Base-by-base conservation (phyloP, 2,888 invertebrate genomes). In the Drosophila aldrichi region DNA sequence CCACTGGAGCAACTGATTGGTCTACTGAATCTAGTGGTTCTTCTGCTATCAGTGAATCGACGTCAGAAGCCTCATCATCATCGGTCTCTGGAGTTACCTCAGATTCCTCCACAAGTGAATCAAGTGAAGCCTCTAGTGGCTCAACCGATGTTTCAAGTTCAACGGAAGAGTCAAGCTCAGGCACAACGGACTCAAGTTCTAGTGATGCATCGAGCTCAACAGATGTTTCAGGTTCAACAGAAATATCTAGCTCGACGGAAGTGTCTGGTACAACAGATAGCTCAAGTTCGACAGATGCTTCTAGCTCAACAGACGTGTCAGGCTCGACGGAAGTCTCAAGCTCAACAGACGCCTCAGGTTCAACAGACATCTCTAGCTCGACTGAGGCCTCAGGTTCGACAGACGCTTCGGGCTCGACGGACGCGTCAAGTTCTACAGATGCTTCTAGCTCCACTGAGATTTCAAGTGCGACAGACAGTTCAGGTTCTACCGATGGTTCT, bases 291-390 rank as follows among this genome's bases (percentile, higher is more conserved):
- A 20, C 34, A 22, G 51, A 52, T 40, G 6, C 4, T 8, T 36
- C 51, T 5, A 36, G 51, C 3, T 51, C 51, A 2, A 51, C 49
- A 12, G 49, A 49, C 12, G 16, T 20, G 4, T 51, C 51, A 8
- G 14, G 51, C 34, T 36, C 51, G 20, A 52, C 51, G 2, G 51
- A 52, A 1, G 20, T 2, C 0, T 54, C 54, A 12, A 12, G 40
- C 14, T 25, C 54, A 29, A 54, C 54, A 29, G 54, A 54, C 0
- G 7, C 4, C 2, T 40, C 54, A 25, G 49, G 56, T 0, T 55
- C 77, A 6, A 79, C 87, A 8, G 81, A 75, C 22, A 25, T 16
- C 0, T 72, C 82, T n/a, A 46, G 36, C 4, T 60, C 78, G 0
- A 64, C 77, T n/a, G 55, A 63, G 3, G 16, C 9, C 4, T 60